Evolutionary conservation across 1,140 invertebrate species (phyloP).

Genomic region (Melitaea cinxia): DNA sequence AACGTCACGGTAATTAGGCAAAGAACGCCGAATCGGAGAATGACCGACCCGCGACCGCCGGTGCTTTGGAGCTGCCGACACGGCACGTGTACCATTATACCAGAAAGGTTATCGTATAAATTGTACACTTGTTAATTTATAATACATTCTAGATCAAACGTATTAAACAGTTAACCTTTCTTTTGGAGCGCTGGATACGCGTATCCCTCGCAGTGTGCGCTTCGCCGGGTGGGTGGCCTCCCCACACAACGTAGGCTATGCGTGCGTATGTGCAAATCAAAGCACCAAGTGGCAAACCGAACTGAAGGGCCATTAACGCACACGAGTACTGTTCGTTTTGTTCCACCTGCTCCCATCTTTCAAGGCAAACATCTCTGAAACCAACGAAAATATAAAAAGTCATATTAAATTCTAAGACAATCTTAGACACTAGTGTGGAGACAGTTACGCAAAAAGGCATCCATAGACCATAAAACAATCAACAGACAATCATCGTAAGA

Average conservation of each 20-base stretch:
- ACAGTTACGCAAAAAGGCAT: too few relatives aligned
- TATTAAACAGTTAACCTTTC: conserved; percentile 85
- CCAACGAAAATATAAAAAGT: conserved; percentile 18
- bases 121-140: too few relatives aligned
- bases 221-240: conserved; percentile 91
- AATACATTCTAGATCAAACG: background rate
- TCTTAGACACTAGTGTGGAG: too few relatives aligned
- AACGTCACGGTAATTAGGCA: too few relatives aligned
- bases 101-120: too few relatives aligned
- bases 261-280: conserved; percentile 93
- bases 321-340: conserved; percentile 88
- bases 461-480: too few relatives aligned
- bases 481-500: too few relatives aligned
- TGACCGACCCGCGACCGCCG: too few relatives aligned
- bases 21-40: too few relatives aligned
- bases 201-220: conserved; percentile 91
- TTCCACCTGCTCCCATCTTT: conserved; percentile 83
- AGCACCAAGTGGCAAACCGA: conserved; percentile 91
- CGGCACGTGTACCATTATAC: too few relatives aligned
- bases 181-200: conserved; percentile 92
- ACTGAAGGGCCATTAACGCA: conserved; percentile 91
- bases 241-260: conserved; percentile 94
- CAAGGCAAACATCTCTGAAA: conserved; percentile 85
- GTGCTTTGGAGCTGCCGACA: too few relatives aligned
- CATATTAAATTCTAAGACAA: background rate